Evolutionary conservation across 2,888 invertebrate species (phyloP), one percentile per base, ranked within the genome.

Genomic region (Trachelus tabidus): DNA sequence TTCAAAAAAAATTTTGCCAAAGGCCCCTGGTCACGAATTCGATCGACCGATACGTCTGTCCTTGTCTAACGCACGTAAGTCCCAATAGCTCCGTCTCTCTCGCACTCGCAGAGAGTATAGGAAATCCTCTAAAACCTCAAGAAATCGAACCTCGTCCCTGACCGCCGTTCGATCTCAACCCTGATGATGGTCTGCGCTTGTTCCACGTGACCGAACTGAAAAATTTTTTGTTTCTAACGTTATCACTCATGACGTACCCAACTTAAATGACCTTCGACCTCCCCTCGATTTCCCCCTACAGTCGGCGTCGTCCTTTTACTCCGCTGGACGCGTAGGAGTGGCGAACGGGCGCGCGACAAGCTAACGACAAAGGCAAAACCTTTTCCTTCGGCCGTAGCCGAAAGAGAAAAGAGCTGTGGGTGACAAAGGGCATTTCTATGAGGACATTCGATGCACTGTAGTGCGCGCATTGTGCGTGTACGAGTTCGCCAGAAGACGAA

Each of bases 381-480:
- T 31, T 71, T 71, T 31, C 71, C 56, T 56, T 56, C 23, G 56
- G 40, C 75, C 69, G 73, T n/a, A 75, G 74, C 40, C 75, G 81
- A 82, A 83, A 81, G 78, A 80, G 34, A 56, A 68, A n/a, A 73
- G 34, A 73, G 79, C 80, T 69, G 81, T 81, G 82, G 81, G 82
- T 81, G 83, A 86, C 86, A 85, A 85, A 85, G 84, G 83, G 79
- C 84, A 84, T 85, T 85, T 86, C 85, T 84, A 81, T 83, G 79
- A 79, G 83, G 81, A 81, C 80, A 85, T 83, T 84, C 83, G 85
- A 80, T 81, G 83, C 83, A 86, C 85, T 84, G 84, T 86, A 78
- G 40, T 23, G 78, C 11, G 76, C 69, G 82, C 76, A 82, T 83
- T 84, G 82, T 85, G 81, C 77, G 78, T 77, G 79, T 79, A 83